These are phyloP conservation scores for Mechanitis messenoides DNA, from an alignment of 2,888 invertebrate species.

Conservation along the genomic window DNA sequence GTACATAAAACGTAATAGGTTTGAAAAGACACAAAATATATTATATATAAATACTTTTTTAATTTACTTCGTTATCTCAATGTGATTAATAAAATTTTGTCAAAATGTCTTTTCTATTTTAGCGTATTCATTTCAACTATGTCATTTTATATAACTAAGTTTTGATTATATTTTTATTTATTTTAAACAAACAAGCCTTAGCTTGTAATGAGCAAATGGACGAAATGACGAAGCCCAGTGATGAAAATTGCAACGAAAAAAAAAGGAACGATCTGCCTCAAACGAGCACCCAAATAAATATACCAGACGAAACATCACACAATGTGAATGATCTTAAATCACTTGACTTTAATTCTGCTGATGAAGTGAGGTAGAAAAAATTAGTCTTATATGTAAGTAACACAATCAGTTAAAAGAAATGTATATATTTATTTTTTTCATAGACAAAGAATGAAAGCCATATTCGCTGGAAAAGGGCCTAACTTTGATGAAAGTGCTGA, in stretches of 20 bases:
- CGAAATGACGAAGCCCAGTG: background rate
- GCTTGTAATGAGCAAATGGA: background rate
- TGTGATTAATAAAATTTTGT: no score
- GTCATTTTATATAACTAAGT: no score
- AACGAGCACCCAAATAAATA: slow-evolving; percentile 17
- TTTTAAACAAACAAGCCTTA: background rate
- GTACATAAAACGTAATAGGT: no score
- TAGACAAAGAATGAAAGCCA: slow-evolving; percentile 47
- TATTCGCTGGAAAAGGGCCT: slow-evolving; percentile 28
- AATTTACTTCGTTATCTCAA: no score
- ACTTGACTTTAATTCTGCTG: slow-evolving; percentile 50
- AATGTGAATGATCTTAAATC: slow-evolving; percentile 38
- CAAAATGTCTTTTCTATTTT: no score
- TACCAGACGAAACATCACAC: slow-evolving; percentile 18
- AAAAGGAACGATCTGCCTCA: slow-evolving; percentile 8
- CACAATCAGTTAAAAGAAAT: background rate
- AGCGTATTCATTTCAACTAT: no score
- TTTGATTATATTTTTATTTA: background rate
- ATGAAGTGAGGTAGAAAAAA: slow-evolving; percentile 45
- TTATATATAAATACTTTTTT: no score
- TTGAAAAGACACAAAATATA: no score
- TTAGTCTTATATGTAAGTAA: background rate
- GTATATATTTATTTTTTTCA: background rate
- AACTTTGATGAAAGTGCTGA: slow-evolving; percentile 28
- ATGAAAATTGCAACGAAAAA: background rate